These are phyloP conservation scores for Lamprologus sp. DNA, from an alignment of 2,113 vertebrate genomes.

Conservation along the genomic window DNA sequence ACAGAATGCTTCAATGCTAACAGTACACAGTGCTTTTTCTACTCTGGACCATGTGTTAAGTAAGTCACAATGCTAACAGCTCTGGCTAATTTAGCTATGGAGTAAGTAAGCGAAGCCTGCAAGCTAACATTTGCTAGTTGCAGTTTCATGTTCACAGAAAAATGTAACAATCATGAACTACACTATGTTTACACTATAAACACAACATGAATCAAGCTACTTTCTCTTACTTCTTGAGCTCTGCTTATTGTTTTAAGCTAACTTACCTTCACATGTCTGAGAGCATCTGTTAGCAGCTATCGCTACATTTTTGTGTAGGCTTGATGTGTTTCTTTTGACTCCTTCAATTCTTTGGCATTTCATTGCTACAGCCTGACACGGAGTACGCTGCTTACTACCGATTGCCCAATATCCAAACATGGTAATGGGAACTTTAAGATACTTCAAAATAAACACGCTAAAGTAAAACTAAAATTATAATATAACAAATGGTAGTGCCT, in stretches of 20 bases:
- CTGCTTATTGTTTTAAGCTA: background rate
- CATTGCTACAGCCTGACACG: background rate
- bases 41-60: too few relatives aligned
- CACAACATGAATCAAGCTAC: background rate
- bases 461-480: background rate
- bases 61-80: background rate
- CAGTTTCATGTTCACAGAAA: background rate
- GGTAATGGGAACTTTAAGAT: background rate
- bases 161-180: background rate
- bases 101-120: background rate
- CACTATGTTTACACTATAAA: background rate
- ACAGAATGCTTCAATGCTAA: too few relatives aligned
- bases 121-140: background rate
- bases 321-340: background rate
- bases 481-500: background rate
- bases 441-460: background rate
- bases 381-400: background rate
- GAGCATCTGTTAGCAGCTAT: background rate
- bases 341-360: background rate
- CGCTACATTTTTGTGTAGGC: background rate
- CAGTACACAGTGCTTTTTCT: too few relatives aligned
- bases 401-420: background rate
- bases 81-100: background rate
- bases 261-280: background rate
- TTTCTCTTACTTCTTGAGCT: background rate